phyloP scores from a whole-genome alignment of 2,888 invertebrate genomes.

The Loripinus fragilis region DNA sequence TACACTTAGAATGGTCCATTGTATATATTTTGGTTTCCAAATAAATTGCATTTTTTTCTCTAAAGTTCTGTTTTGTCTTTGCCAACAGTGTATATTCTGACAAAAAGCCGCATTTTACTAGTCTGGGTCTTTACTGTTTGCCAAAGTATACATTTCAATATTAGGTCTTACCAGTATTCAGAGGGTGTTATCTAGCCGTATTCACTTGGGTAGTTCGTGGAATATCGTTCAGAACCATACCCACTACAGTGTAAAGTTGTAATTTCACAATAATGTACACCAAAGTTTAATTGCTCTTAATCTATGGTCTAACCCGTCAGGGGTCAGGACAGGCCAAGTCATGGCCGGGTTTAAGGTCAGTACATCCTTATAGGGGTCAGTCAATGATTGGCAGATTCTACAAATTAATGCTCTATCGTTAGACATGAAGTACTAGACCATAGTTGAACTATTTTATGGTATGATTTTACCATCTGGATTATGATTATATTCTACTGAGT shows the following conservation, averaged over 20 bases:
- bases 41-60: too few relatives aligned
- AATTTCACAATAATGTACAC: constrained; percentile 63
- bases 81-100: too few relatives aligned
- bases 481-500: background rate
- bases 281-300: constrained; percentile 58
- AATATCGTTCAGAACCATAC: constrained; percentile 18
- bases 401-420: constrained; percentile 44
- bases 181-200: too few relatives aligned
- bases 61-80: too few relatives aligned
- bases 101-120: too few relatives aligned
- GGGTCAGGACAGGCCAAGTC: constrained; percentile 56
- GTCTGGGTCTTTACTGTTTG: too few relatives aligned
- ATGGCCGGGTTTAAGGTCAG: constrained; percentile 57
- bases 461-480: constrained; percentile 6
- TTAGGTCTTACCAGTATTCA: too few relatives aligned
- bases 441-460: constrained; percentile 14
- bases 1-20: too few relatives aligned
- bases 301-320: constrained; percentile 50
- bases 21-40: too few relatives aligned
- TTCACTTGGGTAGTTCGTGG: background rate
- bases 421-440: background rate
- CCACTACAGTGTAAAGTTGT: constrained; percentile 48
- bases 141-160: too few relatives aligned
- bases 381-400: constrained; percentile 56
- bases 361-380: constrained; percentile 48